These are phyloP conservation scores for Mechanitis mazaeus DNA, from an alignment of 2,888 invertebrate species.

Conservation along the genomic window DNA sequence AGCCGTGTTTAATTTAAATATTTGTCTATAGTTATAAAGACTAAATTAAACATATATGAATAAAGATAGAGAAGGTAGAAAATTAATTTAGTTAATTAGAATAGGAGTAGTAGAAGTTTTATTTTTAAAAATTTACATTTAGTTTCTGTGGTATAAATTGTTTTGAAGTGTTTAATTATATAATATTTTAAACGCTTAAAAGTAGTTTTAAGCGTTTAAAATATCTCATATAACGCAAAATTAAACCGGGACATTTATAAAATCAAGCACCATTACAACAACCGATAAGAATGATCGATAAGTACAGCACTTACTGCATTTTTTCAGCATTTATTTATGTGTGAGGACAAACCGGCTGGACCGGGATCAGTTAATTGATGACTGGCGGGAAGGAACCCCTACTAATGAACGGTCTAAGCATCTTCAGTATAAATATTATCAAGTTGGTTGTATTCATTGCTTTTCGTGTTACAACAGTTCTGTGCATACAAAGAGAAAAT, in stretches of 20 bases:
- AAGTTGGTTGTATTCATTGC: constrained; percentile 10
- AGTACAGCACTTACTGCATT: constrained; percentile 23
- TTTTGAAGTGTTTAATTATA: too few relatives aligned
- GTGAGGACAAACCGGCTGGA: constrained; percentile 31
- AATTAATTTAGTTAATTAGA: too few relatives aligned
- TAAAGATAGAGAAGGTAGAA: too few relatives aligned
- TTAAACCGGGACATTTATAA: constrained; percentile 17
- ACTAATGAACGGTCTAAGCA: constrained; percentile 10
- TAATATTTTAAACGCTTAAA: too few relatives aligned
- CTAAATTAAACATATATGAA: too few relatives aligned
- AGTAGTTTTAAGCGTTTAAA: not conserved
- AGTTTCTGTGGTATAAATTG: too few relatives aligned
- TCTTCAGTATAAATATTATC: not conserved
- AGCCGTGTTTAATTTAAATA: not conserved
- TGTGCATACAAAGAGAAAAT: not conserved
- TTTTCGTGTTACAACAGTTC: not conserved
- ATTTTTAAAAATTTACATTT: too few relatives aligned
- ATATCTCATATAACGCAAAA: constrained; percentile 9
- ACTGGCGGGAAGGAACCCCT: constrained; percentile 36
- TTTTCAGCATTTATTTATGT: constrained; percentile 22
- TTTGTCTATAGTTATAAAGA: too few relatives aligned
- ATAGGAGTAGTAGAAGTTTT: too few relatives aligned
- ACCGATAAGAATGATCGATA: constrained; percentile 24
- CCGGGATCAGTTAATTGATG: constrained; percentile 50
- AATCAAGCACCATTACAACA: constrained; percentile 22